A percentile compares a stretch with the other conserved stretches of the same genome.
These are phyloP conservation scores for Erynnis tages DNA, from an alignment of 2,888 invertebrate species.

Conservation along the genomic window DNA sequence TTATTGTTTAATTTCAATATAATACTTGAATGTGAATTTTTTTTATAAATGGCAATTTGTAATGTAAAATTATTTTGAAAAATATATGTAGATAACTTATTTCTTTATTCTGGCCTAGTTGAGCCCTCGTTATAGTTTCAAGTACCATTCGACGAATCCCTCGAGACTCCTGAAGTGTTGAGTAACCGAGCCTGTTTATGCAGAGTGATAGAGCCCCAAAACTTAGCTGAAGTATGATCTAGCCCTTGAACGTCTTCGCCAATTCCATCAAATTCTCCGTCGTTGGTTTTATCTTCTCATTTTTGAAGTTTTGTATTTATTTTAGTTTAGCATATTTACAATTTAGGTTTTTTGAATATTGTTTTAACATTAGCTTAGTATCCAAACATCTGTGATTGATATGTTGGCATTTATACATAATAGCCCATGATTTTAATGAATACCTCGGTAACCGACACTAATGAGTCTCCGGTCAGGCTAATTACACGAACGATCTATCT, in stretches of 20 bases:
- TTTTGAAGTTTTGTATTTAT: no score
- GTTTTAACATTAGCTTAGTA: no score
- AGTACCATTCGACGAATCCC: conserved; percentile 1
- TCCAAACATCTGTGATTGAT: no score
- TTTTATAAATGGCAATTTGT: no score
- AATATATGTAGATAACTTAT: no score
- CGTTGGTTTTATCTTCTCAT: neutral
- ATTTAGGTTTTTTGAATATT: no score
- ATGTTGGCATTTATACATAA: neutral
- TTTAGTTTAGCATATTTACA: no score
- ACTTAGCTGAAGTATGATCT: conserved; percentile 2
- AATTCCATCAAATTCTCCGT: neutral
- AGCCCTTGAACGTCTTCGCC: neutral
- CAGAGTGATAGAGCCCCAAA: neutral
- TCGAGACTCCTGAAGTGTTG: neutral
- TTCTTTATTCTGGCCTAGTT: neutral
- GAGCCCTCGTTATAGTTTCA: neutral
- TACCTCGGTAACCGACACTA: neutral
- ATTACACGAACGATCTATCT: conserved; percentile 10
- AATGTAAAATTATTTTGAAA: no score
- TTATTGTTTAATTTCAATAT: no score
- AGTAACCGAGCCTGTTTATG: conserved; percentile 1
- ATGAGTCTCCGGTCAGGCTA: conserved; percentile 2
- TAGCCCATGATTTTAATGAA: neutral
- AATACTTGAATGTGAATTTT: no score